Conservation (phyloP, 2,888 invertebrate species). For the Bursaphelenchus okinawaensis region DNA sequence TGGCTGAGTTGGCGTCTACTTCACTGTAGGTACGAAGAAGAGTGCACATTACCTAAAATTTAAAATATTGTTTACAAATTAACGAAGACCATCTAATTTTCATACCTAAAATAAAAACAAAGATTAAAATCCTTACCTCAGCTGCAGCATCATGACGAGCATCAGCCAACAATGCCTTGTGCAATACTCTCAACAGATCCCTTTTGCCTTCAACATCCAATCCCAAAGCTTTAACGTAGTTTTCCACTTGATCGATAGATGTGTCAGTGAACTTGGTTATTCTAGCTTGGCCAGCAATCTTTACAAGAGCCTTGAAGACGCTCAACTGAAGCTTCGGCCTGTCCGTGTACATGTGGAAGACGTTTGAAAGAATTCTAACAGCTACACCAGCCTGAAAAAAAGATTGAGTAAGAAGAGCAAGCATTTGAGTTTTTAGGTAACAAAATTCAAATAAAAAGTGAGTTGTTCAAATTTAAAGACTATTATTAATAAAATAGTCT, state of each 20-base stretch:
- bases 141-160: conserved; percentile 63
- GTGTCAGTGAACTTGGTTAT: conserved; percentile 29
- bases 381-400: conserved; percentile 44
- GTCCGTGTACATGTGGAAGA: conserved; percentile 83
- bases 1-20: conserved; percentile 82
- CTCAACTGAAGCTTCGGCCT: conserved; percentile 89
- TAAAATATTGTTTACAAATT: background rate
- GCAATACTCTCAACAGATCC: conserved; percentile 41
- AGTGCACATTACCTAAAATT: conserved; percentile 73
- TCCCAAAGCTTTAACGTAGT: conserved; percentile 32
- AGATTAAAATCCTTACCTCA: conserved; percentile 28
- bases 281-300: conserved; percentile 25
- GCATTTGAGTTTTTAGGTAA: too few species aligned
- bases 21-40: conserved; percentile 90
- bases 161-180: conserved; percentile 61
- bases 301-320: conserved; percentile 60
- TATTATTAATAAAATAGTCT: too few species aligned
- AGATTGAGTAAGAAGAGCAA: too few species aligned
- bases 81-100: background rate
- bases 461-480: too few species aligned
- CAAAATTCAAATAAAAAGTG: background rate
- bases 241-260: conserved; percentile 20
- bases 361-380: conserved; percentile 72
- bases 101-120: background rate
- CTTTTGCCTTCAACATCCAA: conserved; percentile 36